Conservation (phyloP, 2,113 vertebrate species). For the Pelecanoides urinatrix region DNA sequence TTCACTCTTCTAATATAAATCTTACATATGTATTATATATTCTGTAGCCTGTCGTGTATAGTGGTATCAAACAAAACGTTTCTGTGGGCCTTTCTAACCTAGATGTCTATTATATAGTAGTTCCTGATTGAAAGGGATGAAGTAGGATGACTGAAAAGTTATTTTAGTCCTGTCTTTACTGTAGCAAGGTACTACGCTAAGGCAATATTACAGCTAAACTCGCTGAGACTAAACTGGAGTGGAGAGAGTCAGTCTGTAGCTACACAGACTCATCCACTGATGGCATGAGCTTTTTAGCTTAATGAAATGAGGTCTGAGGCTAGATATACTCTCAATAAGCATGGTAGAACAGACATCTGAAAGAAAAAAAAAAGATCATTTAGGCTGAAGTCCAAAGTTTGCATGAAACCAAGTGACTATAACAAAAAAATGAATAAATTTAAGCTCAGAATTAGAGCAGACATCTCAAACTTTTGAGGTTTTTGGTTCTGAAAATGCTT, state of each 20-base stretch:
- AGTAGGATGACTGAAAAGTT: background rate
- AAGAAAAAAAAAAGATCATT: background rate
- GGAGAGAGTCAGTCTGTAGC: background rate
- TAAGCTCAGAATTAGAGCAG: fast-evolving
- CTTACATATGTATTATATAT: background rate
- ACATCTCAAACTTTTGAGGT: background rate
- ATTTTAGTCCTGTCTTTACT: background rate
- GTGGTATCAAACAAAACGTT: too few species aligned
- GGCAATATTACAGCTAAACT: background rate
- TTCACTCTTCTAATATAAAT: background rate
- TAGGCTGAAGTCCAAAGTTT: background rate
- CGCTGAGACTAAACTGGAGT: fast-evolving
- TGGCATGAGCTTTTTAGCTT: background rate
- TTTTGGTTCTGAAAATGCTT: fast-evolving
- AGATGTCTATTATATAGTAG: background rate
- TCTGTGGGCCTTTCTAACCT: background rate
- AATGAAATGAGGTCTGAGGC: background rate
- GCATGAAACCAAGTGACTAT: background rate
- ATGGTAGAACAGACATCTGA: background rate
- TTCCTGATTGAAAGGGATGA: background rate
- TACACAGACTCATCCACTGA: background rate
- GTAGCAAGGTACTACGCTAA: background rate
- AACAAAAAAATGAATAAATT: background rate
- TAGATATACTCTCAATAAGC: background rate
- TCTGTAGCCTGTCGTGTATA: background rate